These are phyloP conservation scores for Chymomyza fuscimana DNA, from an alignment of 2,888 invertebrate genomes.

Conservation along the genomic window DNA sequence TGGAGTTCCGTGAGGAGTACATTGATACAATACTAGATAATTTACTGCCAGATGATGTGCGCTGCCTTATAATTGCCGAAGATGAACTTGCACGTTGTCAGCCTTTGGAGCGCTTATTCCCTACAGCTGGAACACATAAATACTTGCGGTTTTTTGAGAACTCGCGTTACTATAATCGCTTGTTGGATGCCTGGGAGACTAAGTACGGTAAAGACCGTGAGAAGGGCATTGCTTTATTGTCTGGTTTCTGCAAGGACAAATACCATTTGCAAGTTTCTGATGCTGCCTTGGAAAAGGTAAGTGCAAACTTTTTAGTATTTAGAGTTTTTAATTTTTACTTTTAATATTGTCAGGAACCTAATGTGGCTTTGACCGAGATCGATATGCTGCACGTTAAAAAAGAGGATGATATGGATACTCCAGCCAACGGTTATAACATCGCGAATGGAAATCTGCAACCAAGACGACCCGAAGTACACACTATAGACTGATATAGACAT, in stretches of 20 bases:
- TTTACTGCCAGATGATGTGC: slow-evolving; percentile 93
- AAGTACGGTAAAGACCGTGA: slow-evolving; percentile 84
- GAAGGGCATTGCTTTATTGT: slow-evolving; percentile 82
- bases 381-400: slow-evolving; percentile 76
- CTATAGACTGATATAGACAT: not conserved
- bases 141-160: slow-evolving; percentile 91
- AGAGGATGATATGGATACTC: slow-evolving; percentile 62
- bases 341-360: slow-evolving; percentile 66
- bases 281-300: slow-evolving; percentile 76
- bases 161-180: slow-evolving; percentile 93
- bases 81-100: slow-evolving; percentile 89
- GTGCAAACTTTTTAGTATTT: not conserved
- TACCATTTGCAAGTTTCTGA: slow-evolving; percentile 87
- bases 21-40: slow-evolving; percentile 89
- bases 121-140: slow-evolving; percentile 85
- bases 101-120: slow-evolving; percentile 91
- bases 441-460: not conserved
- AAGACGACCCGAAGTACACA: not conserved
- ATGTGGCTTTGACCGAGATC: slow-evolving; percentile 76
- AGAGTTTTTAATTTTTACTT: not conserved
- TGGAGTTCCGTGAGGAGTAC: slow-evolving; percentile 80
- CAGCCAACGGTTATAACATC: slow-evolving; percentile 35
- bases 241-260: slow-evolving; percentile 85
- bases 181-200: slow-evolving; percentile 95
- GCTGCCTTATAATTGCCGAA: slow-evolving; percentile 91